A percentile compares a stretch with the other conserved stretches of the same genome.
Evolutionary conservation across 2,113 vertebrate genomes (phyloP).

Genomic region (Phodopus roborovskii): DNA sequence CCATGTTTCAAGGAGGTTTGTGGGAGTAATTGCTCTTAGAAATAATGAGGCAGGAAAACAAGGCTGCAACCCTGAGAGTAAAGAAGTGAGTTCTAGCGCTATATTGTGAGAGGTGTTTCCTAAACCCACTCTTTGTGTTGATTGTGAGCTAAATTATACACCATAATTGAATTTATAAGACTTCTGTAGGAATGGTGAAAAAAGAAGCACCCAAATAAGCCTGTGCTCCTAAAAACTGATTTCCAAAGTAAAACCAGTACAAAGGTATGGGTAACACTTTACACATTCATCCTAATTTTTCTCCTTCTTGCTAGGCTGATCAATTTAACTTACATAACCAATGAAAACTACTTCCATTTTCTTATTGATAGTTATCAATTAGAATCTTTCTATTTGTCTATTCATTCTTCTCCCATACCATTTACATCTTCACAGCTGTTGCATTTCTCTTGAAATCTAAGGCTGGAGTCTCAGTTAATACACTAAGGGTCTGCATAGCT

Average conservation of each 20-base stretch:
- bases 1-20: neutral
- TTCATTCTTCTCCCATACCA: neutral
- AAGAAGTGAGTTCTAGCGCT: neutral
- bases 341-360: conserved; percentile 8
- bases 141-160: neutral
- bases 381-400: neutral
- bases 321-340: neutral
- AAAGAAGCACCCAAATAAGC: neutral
- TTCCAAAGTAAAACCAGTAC: neutral
- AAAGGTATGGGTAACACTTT: neutral
- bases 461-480: neutral
- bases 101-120: neutral
- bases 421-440: neutral
- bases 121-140: neutral
- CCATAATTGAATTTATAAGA: neutral
- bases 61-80: neutral
- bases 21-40: neutral
- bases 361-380: neutral
- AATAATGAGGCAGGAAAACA: neutral
- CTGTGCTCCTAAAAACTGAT: neutral
- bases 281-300: neutral
- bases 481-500: neutral
- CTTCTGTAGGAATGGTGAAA: neutral
- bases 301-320: neutral
- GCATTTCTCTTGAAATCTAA: neutral